These are phyloP conservation scores for Maniola hyperantus DNA, from an alignment of 2,888 invertebrate genomes.

Conservation along the genomic window DNA sequence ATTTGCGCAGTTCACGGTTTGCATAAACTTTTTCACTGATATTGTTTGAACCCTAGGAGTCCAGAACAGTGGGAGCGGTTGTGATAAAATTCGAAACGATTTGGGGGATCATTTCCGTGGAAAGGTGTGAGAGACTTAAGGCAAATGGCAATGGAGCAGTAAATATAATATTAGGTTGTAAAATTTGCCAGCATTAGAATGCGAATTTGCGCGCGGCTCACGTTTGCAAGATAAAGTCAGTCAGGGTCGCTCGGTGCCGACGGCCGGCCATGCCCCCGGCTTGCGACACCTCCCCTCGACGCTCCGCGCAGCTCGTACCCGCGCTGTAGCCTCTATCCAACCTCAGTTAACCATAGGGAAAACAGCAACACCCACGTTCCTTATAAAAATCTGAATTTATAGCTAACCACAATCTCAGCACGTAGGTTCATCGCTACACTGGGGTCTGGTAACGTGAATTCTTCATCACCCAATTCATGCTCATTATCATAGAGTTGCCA, in stretches of 20 bases:
- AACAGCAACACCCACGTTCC: conserved; percentile 44
- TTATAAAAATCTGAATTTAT: conserved; percentile 15
- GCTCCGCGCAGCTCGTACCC: conserved; percentile 39
- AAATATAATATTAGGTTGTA: conserved; percentile 51
- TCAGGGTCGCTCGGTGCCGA: conserved; percentile 82
- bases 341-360: conserved; percentile 46
- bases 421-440: background rate
- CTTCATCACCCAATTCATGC: background rate
- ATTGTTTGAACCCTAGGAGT: too few relatives aligned
- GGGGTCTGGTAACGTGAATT: background rate
- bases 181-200: conserved; percentile 77
- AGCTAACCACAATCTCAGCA: background rate
- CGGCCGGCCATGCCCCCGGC: conserved; percentile 80
- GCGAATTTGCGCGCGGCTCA: conserved; percentile 79
- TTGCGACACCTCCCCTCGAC: conserved; percentile 63
- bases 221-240: conserved; percentile 80
- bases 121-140: background rate
- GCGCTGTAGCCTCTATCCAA: conserved; percentile 43
- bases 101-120: background rate
- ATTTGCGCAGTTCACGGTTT: too few relatives aligned
- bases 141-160: conserved; percentile 17
- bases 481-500: background rate
- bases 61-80: background rate
- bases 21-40: too few relatives aligned
- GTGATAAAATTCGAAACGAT: background rate